Conservation (phyloP, 2,888 invertebrate species). For the Euplagia quadripunctaria region DNA sequence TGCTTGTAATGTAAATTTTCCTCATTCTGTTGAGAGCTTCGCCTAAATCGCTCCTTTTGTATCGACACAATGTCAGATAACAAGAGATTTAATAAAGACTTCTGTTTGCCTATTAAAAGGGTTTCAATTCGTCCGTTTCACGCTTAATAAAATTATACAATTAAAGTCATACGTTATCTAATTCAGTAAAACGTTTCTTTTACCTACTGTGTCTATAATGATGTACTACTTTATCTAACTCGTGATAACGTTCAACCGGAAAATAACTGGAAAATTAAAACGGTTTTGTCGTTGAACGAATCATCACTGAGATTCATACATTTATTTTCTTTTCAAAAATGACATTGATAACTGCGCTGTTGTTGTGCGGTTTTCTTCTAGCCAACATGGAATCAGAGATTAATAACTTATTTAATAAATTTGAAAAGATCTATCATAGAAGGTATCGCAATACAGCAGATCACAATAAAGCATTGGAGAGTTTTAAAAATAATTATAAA, state of each 20-base stretch:
- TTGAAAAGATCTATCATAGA: background rate
- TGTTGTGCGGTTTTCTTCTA: background rate
- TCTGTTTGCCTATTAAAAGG: slow-evolving; percentile 61
- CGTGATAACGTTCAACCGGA: background rate
- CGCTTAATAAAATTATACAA: slow-evolving; percentile 65
- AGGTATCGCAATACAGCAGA: background rate
- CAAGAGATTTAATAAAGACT: slow-evolving; percentile 73
- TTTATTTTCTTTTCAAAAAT: background rate
- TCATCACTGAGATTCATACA: background rate
- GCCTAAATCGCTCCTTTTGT: slow-evolving; percentile 70
- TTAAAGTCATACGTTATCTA: slow-evolving; percentile 39
- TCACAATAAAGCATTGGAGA: background rate
- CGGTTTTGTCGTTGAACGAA: too few species aligned
- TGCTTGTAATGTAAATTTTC: slow-evolving; percentile 79
- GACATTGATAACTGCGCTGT: background rate
- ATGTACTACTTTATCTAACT: background rate
- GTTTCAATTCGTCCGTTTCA: slow-evolving; percentile 63
- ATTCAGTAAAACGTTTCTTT: background rate
- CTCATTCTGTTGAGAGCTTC: slow-evolving; percentile 66
- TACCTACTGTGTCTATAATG: background rate
- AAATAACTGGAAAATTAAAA: background rate
- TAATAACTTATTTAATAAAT: slow-evolving; percentile 1
- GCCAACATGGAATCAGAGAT: background rate
- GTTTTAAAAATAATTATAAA: slow-evolving; percentile 7
- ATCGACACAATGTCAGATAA: slow-evolving; percentile 71